Conservation (phyloP, 2,888 invertebrate species). For the Dendrolimus pini region DNA sequence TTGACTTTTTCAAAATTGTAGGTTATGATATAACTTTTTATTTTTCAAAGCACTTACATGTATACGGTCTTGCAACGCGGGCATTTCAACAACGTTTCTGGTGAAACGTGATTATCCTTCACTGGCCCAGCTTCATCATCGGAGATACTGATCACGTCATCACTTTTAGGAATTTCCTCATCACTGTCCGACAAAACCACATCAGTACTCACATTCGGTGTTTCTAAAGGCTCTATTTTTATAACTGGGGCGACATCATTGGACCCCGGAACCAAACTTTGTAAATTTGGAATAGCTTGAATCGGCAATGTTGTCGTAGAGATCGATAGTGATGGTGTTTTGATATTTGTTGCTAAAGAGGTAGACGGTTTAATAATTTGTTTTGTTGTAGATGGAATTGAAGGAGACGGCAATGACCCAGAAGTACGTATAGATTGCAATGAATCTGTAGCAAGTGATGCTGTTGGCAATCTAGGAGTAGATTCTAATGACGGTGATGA, state of each 20-base stretch:
- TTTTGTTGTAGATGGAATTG: too few relatives aligned
- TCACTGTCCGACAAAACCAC: constrained; percentile 55
- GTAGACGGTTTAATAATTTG: too few relatives aligned
- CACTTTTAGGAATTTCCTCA: constrained; percentile 33
- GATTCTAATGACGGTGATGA: too few relatives aligned
- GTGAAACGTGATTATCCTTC: neutral
- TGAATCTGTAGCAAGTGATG: too few relatives aligned
- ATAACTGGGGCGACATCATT: constrained; percentile 17
- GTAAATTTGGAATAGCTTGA: neutral
- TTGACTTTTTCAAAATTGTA: too few relatives aligned
- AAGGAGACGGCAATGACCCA: too few relatives aligned
- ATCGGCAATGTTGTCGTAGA: neutral
- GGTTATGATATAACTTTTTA: neutral
- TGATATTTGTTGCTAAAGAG: neutral
- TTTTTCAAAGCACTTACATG: neutral
- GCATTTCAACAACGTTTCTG: neutral
- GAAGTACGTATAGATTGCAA: too few relatives aligned
- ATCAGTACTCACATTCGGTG: constrained; percentile 5
- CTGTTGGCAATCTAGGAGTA: too few relatives aligned
- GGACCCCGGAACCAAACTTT: neutral
- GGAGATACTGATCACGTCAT: neutral
- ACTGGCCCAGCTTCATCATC: neutral
- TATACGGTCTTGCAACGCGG: neutral
- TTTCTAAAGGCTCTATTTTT: constrained; percentile 28
- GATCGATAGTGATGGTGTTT: neutral